Base-by-base conservation (phyloP, 2,113 vertebrate species). In the Zootoca vivipara region DNA sequence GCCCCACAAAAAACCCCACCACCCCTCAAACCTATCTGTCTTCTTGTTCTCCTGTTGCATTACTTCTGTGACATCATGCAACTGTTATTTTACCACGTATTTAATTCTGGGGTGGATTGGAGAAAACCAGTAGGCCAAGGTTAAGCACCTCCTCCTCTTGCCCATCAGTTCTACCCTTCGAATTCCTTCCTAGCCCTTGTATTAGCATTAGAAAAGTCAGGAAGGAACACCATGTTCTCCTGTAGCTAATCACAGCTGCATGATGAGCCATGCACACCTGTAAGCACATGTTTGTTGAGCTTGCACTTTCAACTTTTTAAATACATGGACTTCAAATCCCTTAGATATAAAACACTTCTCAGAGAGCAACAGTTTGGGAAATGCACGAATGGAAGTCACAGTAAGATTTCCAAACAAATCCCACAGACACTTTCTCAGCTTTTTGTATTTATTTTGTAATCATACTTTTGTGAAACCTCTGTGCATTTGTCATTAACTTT, bases 351-450 rank as follows among this genome's bases (percentile, higher is more conserved):
- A 18, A 82, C 16, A 28, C 24, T 30, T 65, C 16, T 22, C 82
- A 46, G 65, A 82, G 6, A 82, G 38, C 20, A 70, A 42, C 12
- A n/a, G 26, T 69, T 70, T 40, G 8, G 74, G 82, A 40, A 7
- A 77, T 30, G 91, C 84, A 89, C 81, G 40, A 89, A 75, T 83
- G 93, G 90, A 58, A 72, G 85, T 85, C 7, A 77, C 88, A 87
- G 86, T 86, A 77, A 42, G 73, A 69, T 90, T 94, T 88, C 84
- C 89, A 89, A 84, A 77, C 88, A 91, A 92, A 90, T 75, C 88
- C 93, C 91, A 91, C 80, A 83, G 88, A 90, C 90, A 94, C 78
- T 0, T 89, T 90, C 85, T 89, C 85, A 88, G 84, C 82, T 87
- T 89, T 33, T 28, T 91, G 52, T 65, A 42, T 83, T 52, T 77